These are phyloP conservation scores for Acipenser ruthenus DNA, from an alignment of 2,797 vertebrate genomes.

Conservation along the genomic window DNA sequence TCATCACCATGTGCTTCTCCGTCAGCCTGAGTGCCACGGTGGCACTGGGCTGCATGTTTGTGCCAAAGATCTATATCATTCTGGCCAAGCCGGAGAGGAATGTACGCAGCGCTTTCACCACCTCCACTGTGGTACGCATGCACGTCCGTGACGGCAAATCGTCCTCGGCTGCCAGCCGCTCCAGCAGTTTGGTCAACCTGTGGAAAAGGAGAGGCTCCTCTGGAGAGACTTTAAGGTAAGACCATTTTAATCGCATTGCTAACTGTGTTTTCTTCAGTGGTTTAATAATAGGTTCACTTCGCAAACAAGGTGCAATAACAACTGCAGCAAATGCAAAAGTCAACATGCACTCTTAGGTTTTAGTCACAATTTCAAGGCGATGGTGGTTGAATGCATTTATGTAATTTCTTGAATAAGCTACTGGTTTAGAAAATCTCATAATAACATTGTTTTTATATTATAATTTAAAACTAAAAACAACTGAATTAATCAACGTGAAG, in stretches of 20 bases:
- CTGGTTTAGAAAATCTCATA: too few relatives aligned
- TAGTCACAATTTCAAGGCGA: too few relatives aligned
- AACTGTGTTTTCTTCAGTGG: neutral
- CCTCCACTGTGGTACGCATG: slow-evolving; percentile 94
- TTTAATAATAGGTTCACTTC: too few relatives aligned
- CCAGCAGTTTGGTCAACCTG: slow-evolving; percentile 90
- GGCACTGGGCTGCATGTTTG: slow-evolving; percentile 94
- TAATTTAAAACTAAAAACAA: too few relatives aligned
- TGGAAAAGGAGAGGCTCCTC: slow-evolving; percentile 92
- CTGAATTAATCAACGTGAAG: too few relatives aligned
- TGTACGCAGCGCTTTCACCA: slow-evolving; percentile 94
- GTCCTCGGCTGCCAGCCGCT: slow-evolving; percentile 84
- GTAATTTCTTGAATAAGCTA: too few relatives aligned
- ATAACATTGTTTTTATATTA: too few relatives aligned
- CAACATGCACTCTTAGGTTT: neutral
- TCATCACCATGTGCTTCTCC: slow-evolving; percentile 98
- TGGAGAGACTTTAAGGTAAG: slow-evolving; percentile 90
- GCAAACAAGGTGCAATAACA: too few relatives aligned
- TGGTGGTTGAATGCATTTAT: too few relatives aligned
- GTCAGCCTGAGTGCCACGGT: slow-evolving; percentile 94
- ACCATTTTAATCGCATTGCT: neutral
- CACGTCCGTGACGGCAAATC: slow-evolving; percentile 94
- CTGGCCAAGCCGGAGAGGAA: slow-evolving; percentile 95
- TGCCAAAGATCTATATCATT: slow-evolving; percentile 97
- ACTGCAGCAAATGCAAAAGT: too few relatives aligned